A percentile compares a stretch with the other conserved stretches of the same genome.
Conservation (phyloP, 2,888 invertebrate genomes). For the Acanthoscelides obtectus region DNA sequence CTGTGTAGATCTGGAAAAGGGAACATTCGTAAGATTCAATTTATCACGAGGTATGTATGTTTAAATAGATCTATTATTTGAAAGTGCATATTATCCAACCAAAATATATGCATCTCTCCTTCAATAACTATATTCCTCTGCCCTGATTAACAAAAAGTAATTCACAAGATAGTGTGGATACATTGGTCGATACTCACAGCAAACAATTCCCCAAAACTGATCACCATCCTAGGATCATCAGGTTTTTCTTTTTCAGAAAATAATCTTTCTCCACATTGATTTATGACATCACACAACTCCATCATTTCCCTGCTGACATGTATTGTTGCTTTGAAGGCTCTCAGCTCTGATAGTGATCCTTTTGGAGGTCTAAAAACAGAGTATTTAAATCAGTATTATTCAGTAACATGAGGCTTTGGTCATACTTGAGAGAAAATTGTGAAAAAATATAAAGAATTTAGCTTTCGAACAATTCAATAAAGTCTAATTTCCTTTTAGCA, state of each 20-base stretch:
- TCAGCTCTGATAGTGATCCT: conserved; percentile 83
- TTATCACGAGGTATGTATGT: background rate
- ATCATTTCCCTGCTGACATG: conserved; percentile 81
- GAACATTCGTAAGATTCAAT: conserved; percentile 6
- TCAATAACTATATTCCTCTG: too few species aligned
- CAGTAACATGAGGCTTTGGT: conserved; percentile 7
- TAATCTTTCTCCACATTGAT: conserved; percentile 71
- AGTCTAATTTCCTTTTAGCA: background rate
- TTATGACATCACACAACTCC: conserved; percentile 86
- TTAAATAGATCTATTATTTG: too few species aligned
- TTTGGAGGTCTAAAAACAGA: conserved; percentile 66
- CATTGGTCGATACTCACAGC: conserved; percentile 64
- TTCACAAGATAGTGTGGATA: too few species aligned
- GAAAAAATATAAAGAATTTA: background rate
- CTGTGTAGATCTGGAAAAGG: conserved; percentile 76
- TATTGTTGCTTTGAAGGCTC: conserved; percentile 83
- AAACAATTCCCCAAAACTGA: conserved; percentile 86
- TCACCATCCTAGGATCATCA: conserved; percentile 64
- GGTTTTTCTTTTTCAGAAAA: conserved; percentile 48
- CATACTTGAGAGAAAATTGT: too few species aligned
- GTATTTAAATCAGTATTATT: background rate
- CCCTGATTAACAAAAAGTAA: too few species aligned
- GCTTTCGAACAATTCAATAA: background rate
- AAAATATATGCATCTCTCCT: too few species aligned
- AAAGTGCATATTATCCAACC: too few species aligned